These are phyloP conservation scores for Chelonus insularis DNA, from an alignment of 1,140 invertebrate species.

Conservation along the genomic window DNA sequence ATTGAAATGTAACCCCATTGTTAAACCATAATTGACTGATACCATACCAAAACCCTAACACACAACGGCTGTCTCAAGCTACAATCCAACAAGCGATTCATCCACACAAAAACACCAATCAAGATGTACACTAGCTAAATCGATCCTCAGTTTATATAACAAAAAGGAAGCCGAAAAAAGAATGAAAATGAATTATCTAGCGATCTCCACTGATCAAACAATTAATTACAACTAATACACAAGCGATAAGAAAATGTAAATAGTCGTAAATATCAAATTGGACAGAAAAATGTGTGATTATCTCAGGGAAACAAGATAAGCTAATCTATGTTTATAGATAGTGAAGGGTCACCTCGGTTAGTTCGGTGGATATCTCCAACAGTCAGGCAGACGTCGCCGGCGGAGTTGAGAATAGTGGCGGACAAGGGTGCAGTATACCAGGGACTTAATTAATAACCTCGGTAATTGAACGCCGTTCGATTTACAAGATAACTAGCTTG, in stretches of 20 bases:
- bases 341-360: constrained; percentile 13
- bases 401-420: constrained; percentile 41
- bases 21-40: constrained; percentile 55
- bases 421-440: constrained; percentile 19
- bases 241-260: no score
- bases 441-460: constrained; percentile 52
- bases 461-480: constrained; percentile 51
- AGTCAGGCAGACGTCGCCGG: constrained; percentile 43
- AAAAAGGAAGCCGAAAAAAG: neutral
- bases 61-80: neutral
- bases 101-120: constrained; percentile 16
- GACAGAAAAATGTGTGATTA: neutral
- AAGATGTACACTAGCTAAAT: neutral
- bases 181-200: neutral
- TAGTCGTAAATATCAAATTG: no score
- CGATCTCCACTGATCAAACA: no score
- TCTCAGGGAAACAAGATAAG: constrained; percentile 31
- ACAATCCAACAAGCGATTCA: constrained; percentile 15
- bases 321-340: constrained; percentile 31
- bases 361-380: constrained; percentile 40
- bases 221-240: no score
- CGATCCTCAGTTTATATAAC: neutral
- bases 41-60: constrained; percentile 32
- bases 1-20: constrained; percentile 58
- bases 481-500: constrained; percentile 45